Conservation (phyloP, 2,888 invertebrate genomes). For the Philaethria dido region DNA sequence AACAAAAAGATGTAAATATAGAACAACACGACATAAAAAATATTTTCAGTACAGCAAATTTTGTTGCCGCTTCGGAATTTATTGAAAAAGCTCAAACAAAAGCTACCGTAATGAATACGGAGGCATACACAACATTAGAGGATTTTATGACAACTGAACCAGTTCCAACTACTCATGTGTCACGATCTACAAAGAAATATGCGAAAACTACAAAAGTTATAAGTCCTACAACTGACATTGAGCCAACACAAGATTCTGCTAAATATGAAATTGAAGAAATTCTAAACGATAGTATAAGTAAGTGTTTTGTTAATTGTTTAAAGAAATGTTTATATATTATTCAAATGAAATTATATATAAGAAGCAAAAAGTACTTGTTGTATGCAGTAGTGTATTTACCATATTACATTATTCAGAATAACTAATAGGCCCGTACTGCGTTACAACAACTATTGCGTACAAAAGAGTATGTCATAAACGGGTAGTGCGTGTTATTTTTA, state of each 20-base stretch:
- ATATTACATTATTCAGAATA: too few relatives aligned
- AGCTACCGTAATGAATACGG: constrained; percentile 49
- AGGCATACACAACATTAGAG: constrained; percentile 57
- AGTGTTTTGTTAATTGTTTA: constrained; percentile 41
- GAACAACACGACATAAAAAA: constrained; percentile 63
- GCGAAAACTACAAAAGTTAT: constrained; percentile 46
- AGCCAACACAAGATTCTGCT: constrained; percentile 71
- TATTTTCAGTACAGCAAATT: constrained; percentile 64
- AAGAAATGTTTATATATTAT: not conserved
- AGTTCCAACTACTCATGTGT: constrained; percentile 41
- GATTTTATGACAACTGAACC: constrained; percentile 62
- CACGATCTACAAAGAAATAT: constrained; percentile 46
- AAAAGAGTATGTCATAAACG: too few relatives aligned
- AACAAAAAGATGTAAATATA: constrained; percentile 64
- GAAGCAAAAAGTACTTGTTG: not conserved
- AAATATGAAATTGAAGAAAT: constrained; percentile 87
- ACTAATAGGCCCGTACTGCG: too few relatives aligned
- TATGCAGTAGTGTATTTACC: too few relatives aligned
- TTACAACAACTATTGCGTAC: too few relatives aligned
- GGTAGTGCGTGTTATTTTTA: too few relatives aligned
- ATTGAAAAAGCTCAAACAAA: constrained; percentile 65
- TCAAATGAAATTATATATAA: too few relatives aligned
- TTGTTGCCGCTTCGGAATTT: constrained; percentile 74
- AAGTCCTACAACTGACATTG: constrained; percentile 47
- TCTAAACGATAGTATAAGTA: constrained; percentile 84